Percentiles rank a stretch among this genome's conserved stretches.
Conservation (phyloP, 2,797 vertebrate genomes). For the Trichosurus vulpecula region DNA sequence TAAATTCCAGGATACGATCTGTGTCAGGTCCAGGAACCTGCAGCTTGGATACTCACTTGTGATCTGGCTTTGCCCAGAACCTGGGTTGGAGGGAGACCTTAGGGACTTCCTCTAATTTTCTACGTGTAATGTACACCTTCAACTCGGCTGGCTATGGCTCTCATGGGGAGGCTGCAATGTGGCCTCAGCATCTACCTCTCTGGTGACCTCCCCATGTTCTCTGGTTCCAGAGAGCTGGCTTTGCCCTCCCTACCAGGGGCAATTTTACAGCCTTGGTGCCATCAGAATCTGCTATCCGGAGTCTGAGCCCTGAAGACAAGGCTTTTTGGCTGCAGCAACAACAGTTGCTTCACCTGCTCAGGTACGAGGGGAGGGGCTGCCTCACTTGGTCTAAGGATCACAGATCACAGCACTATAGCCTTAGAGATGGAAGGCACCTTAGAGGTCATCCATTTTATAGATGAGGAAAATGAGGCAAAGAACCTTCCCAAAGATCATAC, state of each 20-base stretch:
- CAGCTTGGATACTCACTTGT: not conserved
- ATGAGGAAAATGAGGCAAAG: not conserved
- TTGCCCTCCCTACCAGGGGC: conserved; percentile 80
- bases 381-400: conserved; percentile 59
- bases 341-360: conserved; percentile 85
- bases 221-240: conserved; percentile 78
- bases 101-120: not conserved
- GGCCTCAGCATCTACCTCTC: conserved; percentile 27
- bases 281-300: conserved; percentile 80
- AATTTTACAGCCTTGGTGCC: conserved; percentile 91
- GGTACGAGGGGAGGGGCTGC: conserved; percentile 80
- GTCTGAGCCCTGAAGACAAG: conserved; percentile 78
- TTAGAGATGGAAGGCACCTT: not conserved
- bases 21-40: conserved; percentile 6
- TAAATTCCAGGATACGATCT: not conserved
- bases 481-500: not conserved
- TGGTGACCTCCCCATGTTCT: not conserved
- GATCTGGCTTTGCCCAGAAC: not conserved
- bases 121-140: not conserved
- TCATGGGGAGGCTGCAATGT: not conserved
- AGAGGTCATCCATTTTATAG: not conserved
- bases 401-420: not conserved
- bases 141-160: not conserved
- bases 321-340: conserved; percentile 87
- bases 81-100: not conserved